Percentiles rank a stretch among this genome's conserved stretches.
Conservation (phyloP, 2,888 invertebrate species). For the Mesopsocus fuscifrons region DNA sequence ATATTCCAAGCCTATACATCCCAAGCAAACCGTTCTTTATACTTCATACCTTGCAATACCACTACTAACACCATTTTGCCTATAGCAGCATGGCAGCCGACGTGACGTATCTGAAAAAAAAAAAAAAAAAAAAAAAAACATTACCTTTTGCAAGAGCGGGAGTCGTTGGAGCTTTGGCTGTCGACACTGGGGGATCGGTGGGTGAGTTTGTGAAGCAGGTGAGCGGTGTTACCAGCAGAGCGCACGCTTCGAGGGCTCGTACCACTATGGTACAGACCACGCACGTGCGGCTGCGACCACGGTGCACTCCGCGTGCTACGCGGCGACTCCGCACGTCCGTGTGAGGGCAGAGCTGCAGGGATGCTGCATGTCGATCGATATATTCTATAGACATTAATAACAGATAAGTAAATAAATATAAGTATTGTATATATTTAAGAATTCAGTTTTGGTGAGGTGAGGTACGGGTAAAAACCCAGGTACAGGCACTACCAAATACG, state of each 20-base stretch:
- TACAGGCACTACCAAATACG: too few species aligned
- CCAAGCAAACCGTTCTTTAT: too few species aligned
- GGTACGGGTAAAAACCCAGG: too few species aligned
- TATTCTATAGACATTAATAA: constrained; percentile 20
- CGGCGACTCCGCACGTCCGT: constrained; percentile 28
- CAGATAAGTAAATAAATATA: constrained; percentile 12
- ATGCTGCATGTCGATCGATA: constrained; percentile 32
- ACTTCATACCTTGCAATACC: too few species aligned
- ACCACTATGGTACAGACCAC: constrained; percentile 51
- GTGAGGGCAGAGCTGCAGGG: constrained; percentile 24
- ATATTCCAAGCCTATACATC: too few species aligned
- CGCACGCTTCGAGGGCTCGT: constrained; percentile 68
- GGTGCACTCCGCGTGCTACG: constrained; percentile 69
- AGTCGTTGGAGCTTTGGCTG: constrained; percentile 78
- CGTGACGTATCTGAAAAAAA: not conserved
- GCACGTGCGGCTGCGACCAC: constrained; percentile 52
- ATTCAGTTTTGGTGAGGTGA: too few species aligned
- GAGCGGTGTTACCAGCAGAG: constrained; percentile 30
- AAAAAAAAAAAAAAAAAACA: constrained; percentile 14
- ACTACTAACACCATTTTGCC: too few species aligned
- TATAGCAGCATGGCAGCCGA: too few species aligned
- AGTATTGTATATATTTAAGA: constrained; percentile 14
- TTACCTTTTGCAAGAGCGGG: constrained; percentile 54
- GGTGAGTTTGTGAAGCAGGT: constrained; percentile 13
- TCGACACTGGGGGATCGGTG: constrained; percentile 51